A percentile compares a stretch with the other conserved stretches of the same genome.
phyloP scores from a whole-genome alignment of 2,888 invertebrate genomes.

The Mantis religiosa region DNA sequence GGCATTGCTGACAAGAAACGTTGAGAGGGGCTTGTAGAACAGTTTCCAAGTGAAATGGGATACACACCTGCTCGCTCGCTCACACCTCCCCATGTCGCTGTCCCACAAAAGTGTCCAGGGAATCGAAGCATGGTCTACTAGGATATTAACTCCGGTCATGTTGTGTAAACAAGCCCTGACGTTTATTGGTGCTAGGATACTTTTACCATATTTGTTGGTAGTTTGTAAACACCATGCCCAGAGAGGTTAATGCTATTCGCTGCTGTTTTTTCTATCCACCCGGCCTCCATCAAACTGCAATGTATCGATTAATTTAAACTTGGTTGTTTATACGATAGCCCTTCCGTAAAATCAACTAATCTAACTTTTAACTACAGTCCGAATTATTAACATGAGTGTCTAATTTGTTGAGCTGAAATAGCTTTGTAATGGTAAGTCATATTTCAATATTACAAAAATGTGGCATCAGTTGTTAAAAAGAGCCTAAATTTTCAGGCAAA shows the following conservation, averaged over 20 bases:
- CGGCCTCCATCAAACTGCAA: too few relatives aligned
- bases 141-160: background rate
- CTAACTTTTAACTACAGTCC: too few relatives aligned
- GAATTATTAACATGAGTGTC: too few relatives aligned
- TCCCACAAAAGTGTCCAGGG: background rate
- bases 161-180: background rate
- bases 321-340: too few relatives aligned
- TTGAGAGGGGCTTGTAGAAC: background rate
- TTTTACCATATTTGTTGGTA: background rate
- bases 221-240: background rate
- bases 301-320: too few relatives aligned
- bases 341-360: too few relatives aligned
- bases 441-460: too few relatives aligned
- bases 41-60: background rate
- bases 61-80: background rate
- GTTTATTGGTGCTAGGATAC: background rate
- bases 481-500: too few relatives aligned
- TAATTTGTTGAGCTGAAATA: too few relatives aligned
- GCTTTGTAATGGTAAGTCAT: too few relatives aligned
- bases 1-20: background rate
- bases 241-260: too few relatives aligned
- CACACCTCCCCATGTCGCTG: background rate
- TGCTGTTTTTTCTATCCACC: background rate
- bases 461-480: too few relatives aligned
- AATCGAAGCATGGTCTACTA: background rate